A percentile compares a stretch with the other conserved stretches of the same genome.
Conservation (phyloP, 2,113 vertebrate species). For the Albula glossodonta region DNA sequence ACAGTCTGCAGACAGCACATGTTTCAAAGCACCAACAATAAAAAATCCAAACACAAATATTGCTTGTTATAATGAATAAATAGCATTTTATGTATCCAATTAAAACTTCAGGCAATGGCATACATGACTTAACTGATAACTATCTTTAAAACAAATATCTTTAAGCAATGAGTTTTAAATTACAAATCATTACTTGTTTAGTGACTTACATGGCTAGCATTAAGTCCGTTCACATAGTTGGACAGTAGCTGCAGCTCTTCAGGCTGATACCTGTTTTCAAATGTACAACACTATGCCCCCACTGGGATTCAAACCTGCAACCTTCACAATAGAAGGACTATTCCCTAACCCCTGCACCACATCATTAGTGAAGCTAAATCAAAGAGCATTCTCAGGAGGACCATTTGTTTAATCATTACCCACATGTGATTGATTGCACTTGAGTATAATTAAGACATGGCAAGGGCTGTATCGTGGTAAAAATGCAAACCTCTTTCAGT, state of each 20-base stretch:
- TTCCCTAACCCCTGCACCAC: background rate
- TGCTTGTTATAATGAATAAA: background rate
- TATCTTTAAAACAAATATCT: background rate
- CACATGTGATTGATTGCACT: background rate
- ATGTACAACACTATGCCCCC: background rate
- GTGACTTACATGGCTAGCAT: background rate
- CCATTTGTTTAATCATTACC: background rate
- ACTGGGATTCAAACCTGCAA: background rate
- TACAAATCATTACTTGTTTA: background rate
- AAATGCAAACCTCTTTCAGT: background rate
- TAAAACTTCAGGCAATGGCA: too few species aligned
- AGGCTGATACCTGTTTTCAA: background rate
- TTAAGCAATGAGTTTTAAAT: background rate
- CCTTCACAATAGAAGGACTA: background rate
- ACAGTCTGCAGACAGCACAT: too few species aligned
- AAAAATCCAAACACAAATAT: background rate
- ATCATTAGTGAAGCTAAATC: background rate
- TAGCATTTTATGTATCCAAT: background rate
- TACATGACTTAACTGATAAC: too few species aligned
- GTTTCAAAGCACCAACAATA: background rate
- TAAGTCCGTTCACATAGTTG: background rate
- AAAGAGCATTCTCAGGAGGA: background rate
- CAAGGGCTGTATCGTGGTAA: background rate
- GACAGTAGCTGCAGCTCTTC: background rate
- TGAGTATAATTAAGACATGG: background rate